Base-by-base conservation (phyloP, 30 jellyfish, hydroid and myxozoan genomes). In the Hydra vulgaris region DNA sequence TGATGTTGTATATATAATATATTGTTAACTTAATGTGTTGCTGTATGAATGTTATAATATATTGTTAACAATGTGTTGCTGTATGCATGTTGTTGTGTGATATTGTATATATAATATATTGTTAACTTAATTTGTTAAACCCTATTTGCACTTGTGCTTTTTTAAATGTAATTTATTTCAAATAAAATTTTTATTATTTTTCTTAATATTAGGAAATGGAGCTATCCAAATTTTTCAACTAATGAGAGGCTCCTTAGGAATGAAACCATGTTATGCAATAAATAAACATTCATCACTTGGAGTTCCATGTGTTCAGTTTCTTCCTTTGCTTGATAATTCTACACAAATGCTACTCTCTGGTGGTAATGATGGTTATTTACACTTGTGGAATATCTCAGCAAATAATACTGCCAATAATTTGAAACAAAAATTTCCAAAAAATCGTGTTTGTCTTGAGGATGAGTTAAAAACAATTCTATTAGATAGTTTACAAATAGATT, bases 251-350 rank as follows among this genome's bases (percentile, higher is more conserved):
- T 24, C 52, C 20, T 84, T 72, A 66, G 84, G 55, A 25, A 69
- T 90, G 67, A 81, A 53, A 0, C 90, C 87, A 61, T 16, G 26
- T 52, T 80, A 71, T 25, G 73, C 86, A 19, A 79, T 90, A 23
- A 78, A 76, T 54, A 73, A 79, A 7, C 97, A 90, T 74, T 85
- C 95, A 22, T 71, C 95, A 19, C 85, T 86, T 82, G 97, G 97
- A 17, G 82, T 81, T 52, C 52, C 97, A 1, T 82, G 85, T 21
- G 27, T 82, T 16, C 56, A 78, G 19, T 61, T 77, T 16, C 68
- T 68, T 53, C 74, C 76, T 15, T n/a, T n/a, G n/a, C 71, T 53
- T 53, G 55, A 77, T 23, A 70, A 73, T 67, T 21, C 54, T 15
- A 21, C 74, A 25, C 23, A 80, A 16, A 0, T 82, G 8, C 81